A percentile compares a stretch with the other conserved stretches of the same genome.
Evolutionary conservation across 1,140 invertebrate genomes (phyloP).

Genomic region (Eumeta japonica): DNA sequence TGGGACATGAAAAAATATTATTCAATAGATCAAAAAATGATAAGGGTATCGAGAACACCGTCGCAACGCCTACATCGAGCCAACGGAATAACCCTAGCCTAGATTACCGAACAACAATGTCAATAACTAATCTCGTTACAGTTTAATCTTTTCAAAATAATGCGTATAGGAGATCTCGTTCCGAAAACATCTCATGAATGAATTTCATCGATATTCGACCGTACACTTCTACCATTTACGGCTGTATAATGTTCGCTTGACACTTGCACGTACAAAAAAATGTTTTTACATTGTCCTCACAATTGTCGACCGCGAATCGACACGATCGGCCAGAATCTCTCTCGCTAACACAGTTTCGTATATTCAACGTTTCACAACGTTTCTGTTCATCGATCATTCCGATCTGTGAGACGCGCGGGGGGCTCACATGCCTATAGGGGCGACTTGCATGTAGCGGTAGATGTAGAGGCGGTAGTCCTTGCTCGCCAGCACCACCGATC

Average conservation of each 20-base stretch:
- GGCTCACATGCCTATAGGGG: slow-evolving; percentile 79
- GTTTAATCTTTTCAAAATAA: slow-evolving; percentile 49
- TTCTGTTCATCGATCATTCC: slow-evolving; percentile 36
- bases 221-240: too few species aligned
- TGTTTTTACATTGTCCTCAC: too few species aligned
- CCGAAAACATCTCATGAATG: too few species aligned
- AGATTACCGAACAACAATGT: slow-evolving; percentile 54
- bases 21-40: slow-evolving; percentile 54
- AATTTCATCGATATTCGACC: too few species aligned
- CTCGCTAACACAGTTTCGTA: too few species aligned
- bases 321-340: slow-evolving; percentile 33
- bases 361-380: slow-evolving; percentile 26
- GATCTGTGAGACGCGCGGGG: slow-evolving; percentile 35
- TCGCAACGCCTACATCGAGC: slow-evolving; percentile 38
- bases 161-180: slow-evolving; percentile 42
- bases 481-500: slow-evolving; percentile 96
- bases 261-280: slow-evolving; percentile 42
- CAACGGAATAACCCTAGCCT: slow-evolving; percentile 51
- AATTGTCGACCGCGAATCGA: too few species aligned
- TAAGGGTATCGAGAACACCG: slow-evolving; percentile 51
- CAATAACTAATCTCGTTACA: slow-evolving; percentile 56
- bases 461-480: slow-evolving; percentile 99
- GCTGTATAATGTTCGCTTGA: too few species aligned
- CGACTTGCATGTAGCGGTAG: slow-evolving; percentile 91
- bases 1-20: slow-evolving; percentile 58